Base-by-base conservation (phyloP, 2,113 vertebrate genomes). In the Forbesichthys papilliferus region DNA sequence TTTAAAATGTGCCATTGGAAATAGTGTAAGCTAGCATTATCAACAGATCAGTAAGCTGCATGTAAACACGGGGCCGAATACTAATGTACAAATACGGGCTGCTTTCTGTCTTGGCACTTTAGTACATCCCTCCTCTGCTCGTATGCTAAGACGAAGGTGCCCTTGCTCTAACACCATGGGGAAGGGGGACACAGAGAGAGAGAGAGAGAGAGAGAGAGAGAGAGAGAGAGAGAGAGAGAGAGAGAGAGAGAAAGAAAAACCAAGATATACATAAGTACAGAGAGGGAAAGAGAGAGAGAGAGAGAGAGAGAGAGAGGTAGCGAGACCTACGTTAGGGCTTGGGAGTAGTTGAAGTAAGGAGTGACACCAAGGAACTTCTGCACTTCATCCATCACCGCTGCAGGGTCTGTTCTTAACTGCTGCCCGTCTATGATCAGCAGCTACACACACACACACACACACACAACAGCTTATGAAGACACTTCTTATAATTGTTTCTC, bases 371-470 rank as follows among this genome's bases (percentile, higher is more conserved):
- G 89, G 84, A 99, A 98, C 90, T 94, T 98, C 91, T 99, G 98
- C 0, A 99, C 95, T 88, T 96, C 96, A 79, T 98, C 96, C 96
- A 99, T 98, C 61, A 99, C 95, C 0, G 95, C 90, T 10, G 96
- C 91, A 0, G 98, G 98, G 81, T 98, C 95, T 34, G 74, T 93
- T 89, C 95, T 94, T 75, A 99, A 88, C 86, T 98, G 97, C 87
- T 99, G 98, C 64, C 98, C 98, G 36, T 99, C 96, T 36, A 99
- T 96, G 92, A 99, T 97, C 71, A 98, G 93, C 84, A 99, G 77
- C 97, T 99, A 61, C 48, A 72, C 64, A 64, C 66, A 69, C 57
- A 58, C 55, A 48, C 60, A 58, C n/a, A 68, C 34, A 64, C 33
- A 46, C 61, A 68, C 18, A 67, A 67, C 54, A 68, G 36, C 36